Conservation (phyloP, 35 echinoderm and acorn worm genomes). For the Ophiothrix spiculata region DNA sequence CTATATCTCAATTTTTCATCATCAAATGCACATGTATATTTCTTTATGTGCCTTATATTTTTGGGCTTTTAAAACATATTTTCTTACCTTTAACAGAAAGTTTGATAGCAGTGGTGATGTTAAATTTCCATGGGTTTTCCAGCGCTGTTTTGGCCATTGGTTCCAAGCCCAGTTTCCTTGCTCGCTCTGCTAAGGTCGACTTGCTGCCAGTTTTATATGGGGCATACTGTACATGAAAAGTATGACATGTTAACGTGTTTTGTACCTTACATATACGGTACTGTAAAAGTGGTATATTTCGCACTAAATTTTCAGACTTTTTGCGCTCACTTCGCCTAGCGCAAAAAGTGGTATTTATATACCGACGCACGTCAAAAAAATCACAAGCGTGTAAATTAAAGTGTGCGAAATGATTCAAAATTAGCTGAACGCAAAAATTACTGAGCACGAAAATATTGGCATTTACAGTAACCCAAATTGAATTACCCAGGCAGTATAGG, state of each 20-base stretch:
- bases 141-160: conserved; percentile 29
- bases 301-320: neutral
- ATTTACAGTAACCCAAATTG: too few relatives aligned
- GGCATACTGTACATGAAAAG: conserved; percentile 79
- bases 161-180: conserved; percentile 70
- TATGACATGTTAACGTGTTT: too few relatives aligned
- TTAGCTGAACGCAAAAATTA: too few relatives aligned
- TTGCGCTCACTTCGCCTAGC: neutral
- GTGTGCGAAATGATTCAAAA: too few relatives aligned
- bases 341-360: too few relatives aligned
- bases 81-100: conserved; percentile 51
- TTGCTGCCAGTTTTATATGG: conserved; percentile 89
- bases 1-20: neutral
- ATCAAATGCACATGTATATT: neutral
- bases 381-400: too few relatives aligned
- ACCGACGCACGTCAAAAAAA: too few relatives aligned
- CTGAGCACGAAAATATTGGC: too few relatives aligned
- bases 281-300: too few relatives aligned
- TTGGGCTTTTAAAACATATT: neutral
- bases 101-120: conserved; percentile 42
- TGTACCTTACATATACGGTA: neutral
- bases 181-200: conserved; percentile 88
- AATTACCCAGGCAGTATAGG: too few relatives aligned
- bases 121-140: neutral
- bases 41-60: neutral